These are phyloP conservation scores for Drymodes brunneopygia DNA, from an alignment of 2,113 vertebrate species.

Conservation along the genomic window DNA sequence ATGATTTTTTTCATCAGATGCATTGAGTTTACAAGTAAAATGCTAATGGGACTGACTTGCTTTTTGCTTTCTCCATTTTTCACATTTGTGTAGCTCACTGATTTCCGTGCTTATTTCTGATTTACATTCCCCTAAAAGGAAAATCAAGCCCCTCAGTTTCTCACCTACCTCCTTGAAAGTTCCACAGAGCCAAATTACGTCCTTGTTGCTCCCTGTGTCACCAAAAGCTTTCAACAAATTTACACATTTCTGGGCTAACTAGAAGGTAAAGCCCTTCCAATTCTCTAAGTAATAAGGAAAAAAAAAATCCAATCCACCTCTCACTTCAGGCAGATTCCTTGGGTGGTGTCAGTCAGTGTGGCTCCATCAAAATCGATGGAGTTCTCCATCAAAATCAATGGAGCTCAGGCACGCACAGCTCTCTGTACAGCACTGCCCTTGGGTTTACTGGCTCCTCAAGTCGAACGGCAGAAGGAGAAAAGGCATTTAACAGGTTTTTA, in stretches of 20 bases:
- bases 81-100: background rate
- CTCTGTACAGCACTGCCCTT: background rate
- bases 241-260: background rate
- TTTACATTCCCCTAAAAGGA: background rate
- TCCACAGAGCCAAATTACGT: background rate
- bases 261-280: background rate
- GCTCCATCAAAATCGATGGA: background rate
- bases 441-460: background rate
- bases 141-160: background rate
- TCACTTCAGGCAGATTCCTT: background rate
- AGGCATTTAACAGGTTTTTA: background rate
- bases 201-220: background rate
- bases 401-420: background rate
- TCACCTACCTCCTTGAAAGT: background rate
- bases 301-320: background rate
- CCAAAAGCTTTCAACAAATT: conserved; percentile 18
- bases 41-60: background rate
- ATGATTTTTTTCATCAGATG: conserved; percentile 44
- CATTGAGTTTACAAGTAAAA: conserved; percentile 28
- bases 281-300: background rate
- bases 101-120: background rate
- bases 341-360: background rate
- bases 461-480: background rate
- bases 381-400: background rate
- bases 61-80: conserved; percentile 1